Conservation (phyloP, 2,888 invertebrate genomes). For the Agrypnus murinus region DNA sequence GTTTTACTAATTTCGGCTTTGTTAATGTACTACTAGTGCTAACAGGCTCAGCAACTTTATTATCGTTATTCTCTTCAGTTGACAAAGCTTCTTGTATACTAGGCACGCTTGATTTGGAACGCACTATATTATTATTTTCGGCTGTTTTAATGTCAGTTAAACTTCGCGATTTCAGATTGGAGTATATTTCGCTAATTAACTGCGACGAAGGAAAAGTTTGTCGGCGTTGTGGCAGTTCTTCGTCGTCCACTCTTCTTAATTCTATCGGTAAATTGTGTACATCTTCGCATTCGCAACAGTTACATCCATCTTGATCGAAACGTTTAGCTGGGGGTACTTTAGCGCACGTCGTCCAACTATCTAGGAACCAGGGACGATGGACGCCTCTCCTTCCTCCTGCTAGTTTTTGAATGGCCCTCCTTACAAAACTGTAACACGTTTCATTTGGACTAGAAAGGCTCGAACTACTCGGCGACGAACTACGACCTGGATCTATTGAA, state of each 20-base stretch:
- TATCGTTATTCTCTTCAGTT: conserved; percentile 52
- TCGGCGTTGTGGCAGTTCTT: conserved; percentile 72
- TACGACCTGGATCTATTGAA: conserved; percentile 79
- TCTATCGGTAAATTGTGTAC: conserved; percentile 91
- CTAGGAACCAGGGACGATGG: conserved; percentile 84
- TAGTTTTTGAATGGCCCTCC: conserved; percentile 88
- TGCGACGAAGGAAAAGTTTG: conserved; percentile 73
- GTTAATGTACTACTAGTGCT: conserved; percentile 58
- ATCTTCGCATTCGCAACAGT: conserved; percentile 77
- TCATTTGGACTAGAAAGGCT: conserved; percentile 94
- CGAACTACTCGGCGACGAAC: conserved; percentile 84
- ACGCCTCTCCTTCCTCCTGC: conserved; percentile 80
- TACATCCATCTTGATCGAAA: conserved; percentile 75
- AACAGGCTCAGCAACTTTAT: conserved; percentile 50
- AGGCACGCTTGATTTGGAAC: conserved; percentile 85
- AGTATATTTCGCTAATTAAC: conserved; percentile 68
- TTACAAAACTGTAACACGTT: conserved; percentile 94
- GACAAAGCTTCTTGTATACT: conserved; percentile 68
- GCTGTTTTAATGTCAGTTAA: conserved; percentile 87
- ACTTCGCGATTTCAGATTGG: conserved; percentile 86
- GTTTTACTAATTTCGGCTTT: conserved; percentile 87
- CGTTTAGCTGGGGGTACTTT: conserved; percentile 68
- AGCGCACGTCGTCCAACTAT: conserved; percentile 80
- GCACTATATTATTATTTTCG: conserved; percentile 81
- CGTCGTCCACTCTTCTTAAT: conserved; percentile 84